These are phyloP conservation scores for Gymnodraco acuticeps DNA, from an alignment of 2,797 vertebrate species.

Conservation along the genomic window DNA sequence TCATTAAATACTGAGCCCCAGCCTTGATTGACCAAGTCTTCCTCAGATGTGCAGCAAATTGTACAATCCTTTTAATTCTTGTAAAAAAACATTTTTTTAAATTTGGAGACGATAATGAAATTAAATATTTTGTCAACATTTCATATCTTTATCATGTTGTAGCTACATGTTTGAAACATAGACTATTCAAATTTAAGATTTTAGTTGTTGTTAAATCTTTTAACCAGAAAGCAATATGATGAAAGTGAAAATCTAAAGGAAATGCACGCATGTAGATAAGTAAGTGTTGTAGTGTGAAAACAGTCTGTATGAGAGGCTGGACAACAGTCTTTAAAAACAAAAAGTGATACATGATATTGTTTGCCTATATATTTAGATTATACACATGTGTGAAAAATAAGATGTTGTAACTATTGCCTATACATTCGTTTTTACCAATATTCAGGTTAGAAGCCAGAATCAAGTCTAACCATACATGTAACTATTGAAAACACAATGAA, in stretches of 20 bases:
- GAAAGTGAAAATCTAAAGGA: not conserved
- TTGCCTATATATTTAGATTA: not conserved
- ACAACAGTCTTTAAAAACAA: no score
- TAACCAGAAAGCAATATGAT: not conserved
- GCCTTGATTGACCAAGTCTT: not conserved
- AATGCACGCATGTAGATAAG: not conserved
- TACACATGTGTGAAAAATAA: not conserved
- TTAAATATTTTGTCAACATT: not conserved
- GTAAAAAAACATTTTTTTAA: not conserved
- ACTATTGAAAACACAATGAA: not conserved
- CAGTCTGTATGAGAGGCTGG: no score
- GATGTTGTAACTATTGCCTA: not conserved
- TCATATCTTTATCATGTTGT: not conserved
- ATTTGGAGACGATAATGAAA: not conserved
- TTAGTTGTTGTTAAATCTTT: not conserved
- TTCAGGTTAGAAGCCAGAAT: slow-evolving; percentile 1
- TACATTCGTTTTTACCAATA: not conserved
- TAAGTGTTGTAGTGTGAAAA: not conserved
- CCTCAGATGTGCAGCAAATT: slow-evolving; percentile 1
- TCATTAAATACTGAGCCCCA: not conserved
- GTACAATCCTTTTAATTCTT: not conserved
- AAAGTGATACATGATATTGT: no score
- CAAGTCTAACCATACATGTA: not conserved
- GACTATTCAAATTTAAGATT: not conserved
- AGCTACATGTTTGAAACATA: not conserved